These are phyloP conservation scores for Podarcis siculus DNA, from an alignment of 2,797 vertebrate species.

Conservation along the genomic window DNA sequence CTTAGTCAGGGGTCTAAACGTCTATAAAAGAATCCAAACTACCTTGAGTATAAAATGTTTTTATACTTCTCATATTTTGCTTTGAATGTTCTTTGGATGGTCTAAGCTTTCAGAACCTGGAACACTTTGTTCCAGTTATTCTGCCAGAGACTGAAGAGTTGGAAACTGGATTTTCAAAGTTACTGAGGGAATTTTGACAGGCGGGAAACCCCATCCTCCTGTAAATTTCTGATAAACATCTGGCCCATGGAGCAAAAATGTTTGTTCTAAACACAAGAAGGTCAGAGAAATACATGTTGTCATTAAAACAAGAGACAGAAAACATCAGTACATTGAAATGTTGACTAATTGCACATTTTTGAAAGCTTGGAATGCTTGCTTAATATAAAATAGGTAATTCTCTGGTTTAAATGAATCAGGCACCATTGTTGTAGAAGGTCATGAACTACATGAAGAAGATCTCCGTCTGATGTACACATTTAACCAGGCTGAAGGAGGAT, in stretches of 20 bases:
- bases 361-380: not conserved
- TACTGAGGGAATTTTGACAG: no score
- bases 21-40: not conserved
- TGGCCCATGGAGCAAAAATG: no score
- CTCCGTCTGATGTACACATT: constrained; percentile 93
- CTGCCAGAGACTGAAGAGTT: not conserved
- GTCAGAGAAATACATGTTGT: not conserved
- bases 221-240: no score
- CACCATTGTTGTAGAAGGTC: constrained; percentile 87
- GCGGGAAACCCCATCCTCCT: no score
- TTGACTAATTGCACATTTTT: not conserved
- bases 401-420: constrained; percentile 75
- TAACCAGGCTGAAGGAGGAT: constrained; percentile 82
- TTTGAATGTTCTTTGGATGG: not conserved
- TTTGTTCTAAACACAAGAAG: not conserved
- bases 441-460: constrained; percentile 91
- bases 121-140: not conserved
- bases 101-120: not conserved
- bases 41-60: not conserved
- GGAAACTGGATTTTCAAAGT: not conserved
- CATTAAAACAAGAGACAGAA: not conserved
- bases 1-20: not conserved
- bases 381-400: not conserved
- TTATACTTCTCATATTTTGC: not conserved
- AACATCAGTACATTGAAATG: not conserved